Evolutionary conservation across 2,797 vertebrate species (phyloP), one percentile per base, ranked within the genome.

Genomic region (Aulostomus chinensis): DNA sequence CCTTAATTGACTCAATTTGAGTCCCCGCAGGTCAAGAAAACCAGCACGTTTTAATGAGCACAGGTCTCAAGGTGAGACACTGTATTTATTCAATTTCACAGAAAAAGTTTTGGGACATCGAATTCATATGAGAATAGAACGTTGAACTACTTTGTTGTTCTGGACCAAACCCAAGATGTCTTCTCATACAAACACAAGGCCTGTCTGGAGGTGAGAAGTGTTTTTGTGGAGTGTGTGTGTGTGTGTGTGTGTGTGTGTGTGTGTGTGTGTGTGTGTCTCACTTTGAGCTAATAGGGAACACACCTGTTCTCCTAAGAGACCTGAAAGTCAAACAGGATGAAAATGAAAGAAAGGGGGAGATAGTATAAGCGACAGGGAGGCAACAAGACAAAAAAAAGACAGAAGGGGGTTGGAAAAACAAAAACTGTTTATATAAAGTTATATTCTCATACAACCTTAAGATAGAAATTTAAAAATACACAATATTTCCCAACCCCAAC

Each of bases 1-100:
- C 32, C 56, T 75, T 81, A 80, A 83, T 67, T 80, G 68, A 84
- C 70, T 79, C 48, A 48, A 54, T 52, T 73, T 16, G n/a, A 68
- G 28, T 78, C 54, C 66, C 67, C 26, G 55, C 25, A 67, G 66
- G 68, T 68, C 49, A 58, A 28, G 41, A 68, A 77, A 72, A 65
- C 14, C 57, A 42, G 58, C 48, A 59, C 38, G 59, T 80, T 76
- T 81, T 76, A 81, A 81, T 78, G 77, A 83, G 67, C 48, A 35
- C 30, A 58, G 67, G 66, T 71, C 60, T 73, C 58, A 69, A 77
- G 76, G 72, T 81, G 73, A 83, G 49, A 7, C 13, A 26, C 38
- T 58, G 41, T 69, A 68, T 84, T 78, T 81, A 83, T 75, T 83
- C 33, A 69, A 62, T 20, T 38, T 68, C 46, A 70, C 53, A 38